phyloP scores from a whole-genome alignment of 2,888 invertebrate genomes.

The Macaria notata region DNA sequence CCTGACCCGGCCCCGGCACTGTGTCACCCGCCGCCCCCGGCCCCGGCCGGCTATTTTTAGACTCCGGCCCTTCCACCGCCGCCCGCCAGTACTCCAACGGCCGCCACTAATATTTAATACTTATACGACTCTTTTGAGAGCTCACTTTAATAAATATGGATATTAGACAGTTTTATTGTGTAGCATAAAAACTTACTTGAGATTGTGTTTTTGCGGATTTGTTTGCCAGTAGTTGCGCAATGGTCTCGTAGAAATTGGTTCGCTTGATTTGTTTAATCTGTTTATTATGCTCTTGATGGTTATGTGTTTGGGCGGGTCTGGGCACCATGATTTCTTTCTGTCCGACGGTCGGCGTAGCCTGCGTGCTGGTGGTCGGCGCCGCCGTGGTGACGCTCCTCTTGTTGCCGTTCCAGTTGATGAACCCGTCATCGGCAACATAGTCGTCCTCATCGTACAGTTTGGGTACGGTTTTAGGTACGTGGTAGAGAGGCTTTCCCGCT shows the following conservation, averaged over 20 bases:
- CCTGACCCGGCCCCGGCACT: slow-evolving; percentile 71
- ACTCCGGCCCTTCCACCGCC: slow-evolving; percentile 60
- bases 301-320: slow-evolving; percentile 78
- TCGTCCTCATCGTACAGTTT: slow-evolving; percentile 68
- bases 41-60: slow-evolving; percentile 78
- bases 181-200: slow-evolving; percentile 75
- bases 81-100: slow-evolving; percentile 44
- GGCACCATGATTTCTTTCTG: slow-evolving; percentile 86
- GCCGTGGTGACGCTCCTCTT: slow-evolving; percentile 71
- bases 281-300: slow-evolving; percentile 52
- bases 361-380: slow-evolving; percentile 52
- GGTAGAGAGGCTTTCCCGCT: slow-evolving; percentile 78
- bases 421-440: slow-evolving; percentile 73
- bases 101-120: slow-evolving; percentile 30
- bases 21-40: slow-evolving; percentile 73
- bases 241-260: slow-evolving; percentile 74
- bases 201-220: slow-evolving; percentile 75
- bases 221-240: slow-evolving; percentile 73
- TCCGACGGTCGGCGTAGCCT: slow-evolving; percentile 55
- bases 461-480: slow-evolving; percentile 72
- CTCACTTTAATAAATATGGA: slow-evolving; percentile 30
- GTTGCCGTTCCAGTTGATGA: slow-evolving; percentile 78
- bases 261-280: slow-evolving; percentile 52
- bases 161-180: slow-evolving; percentile 25
- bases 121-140: slow-evolving; percentile 26